These are phyloP conservation scores for Siphlonurus alternatus DNA, from an alignment of 2,888 invertebrate genomes.

Conservation along the genomic window DNA sequence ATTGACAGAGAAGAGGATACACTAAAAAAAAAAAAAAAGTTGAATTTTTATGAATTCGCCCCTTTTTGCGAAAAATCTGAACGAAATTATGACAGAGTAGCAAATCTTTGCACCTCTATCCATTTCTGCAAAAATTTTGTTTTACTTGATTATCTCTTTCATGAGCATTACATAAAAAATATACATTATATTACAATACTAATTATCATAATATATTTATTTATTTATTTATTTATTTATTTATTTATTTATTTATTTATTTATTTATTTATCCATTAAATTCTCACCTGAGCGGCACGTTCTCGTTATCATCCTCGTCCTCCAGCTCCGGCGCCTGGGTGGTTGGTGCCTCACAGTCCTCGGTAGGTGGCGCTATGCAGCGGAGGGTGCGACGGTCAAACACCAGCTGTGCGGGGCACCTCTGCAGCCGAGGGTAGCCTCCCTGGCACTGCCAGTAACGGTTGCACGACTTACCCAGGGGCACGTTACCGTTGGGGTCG, in stretches of 20 bases:
- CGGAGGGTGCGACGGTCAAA: conserved; percentile 68
- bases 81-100: no score
- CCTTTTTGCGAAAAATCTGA: no score
- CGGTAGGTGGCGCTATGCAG: conserved; percentile 78
- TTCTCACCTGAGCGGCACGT: neutral
- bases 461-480: conserved; percentile 82
- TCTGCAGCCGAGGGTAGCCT: conserved; percentile 76
- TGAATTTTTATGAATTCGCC: no score
- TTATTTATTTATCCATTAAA: neutral
- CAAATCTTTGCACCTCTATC: no score
- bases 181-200: no score
- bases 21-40: no score
- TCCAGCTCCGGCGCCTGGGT: conserved; percentile 48
- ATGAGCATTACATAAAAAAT: no score
- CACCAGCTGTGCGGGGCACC: conserved; percentile 81
- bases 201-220: neutral
- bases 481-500: conserved; percentile 79
- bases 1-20: no score
- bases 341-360: conserved; percentile 72
- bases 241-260: neutral
- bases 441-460: conserved; percentile 91
- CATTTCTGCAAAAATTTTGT: no score
- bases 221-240: neutral
- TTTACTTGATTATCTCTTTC: no score
- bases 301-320: conserved; percentile 25